A percentile compares a stretch with the other conserved stretches of the same genome.
Conservation (phyloP, 2,113 vertebrate species). For the Cephalophus harveyi region DNA sequence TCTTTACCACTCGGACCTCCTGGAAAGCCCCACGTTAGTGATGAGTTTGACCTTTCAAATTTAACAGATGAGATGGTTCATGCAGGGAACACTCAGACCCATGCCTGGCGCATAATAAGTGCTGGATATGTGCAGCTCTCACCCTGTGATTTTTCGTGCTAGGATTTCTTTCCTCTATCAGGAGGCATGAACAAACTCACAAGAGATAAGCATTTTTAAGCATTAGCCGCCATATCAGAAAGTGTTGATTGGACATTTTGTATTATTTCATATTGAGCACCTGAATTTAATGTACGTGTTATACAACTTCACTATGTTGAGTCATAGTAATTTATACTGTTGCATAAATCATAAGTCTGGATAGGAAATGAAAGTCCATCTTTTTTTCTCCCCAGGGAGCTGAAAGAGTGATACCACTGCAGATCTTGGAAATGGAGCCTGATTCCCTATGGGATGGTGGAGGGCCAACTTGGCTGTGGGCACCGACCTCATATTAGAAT, state of each 20-base stretch:
- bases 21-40: background rate
- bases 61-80: background rate
- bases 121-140: background rate
- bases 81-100: background rate
- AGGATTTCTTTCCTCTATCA: background rate
- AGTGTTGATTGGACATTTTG: background rate
- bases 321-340: slow-evolving; percentile 11
- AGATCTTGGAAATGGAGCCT: background rate
- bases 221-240: background rate
- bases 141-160: background rate
- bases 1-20: background rate
- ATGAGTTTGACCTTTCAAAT: background rate
- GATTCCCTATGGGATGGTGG: background rate
- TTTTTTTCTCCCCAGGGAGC: background rate
- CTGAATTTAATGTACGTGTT: slow-evolving; percentile 57
- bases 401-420: background rate
- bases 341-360: slow-evolving; percentile 46
- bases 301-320: slow-evolving; percentile 22
- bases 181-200: background rate
- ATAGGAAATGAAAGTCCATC: slow-evolving; percentile 40
- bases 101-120: accelerated
- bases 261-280: background rate
- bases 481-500: background rate
- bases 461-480: background rate
- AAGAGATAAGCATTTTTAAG: background rate